These are phyloP conservation scores for Exaiptasia diaphana DNA, from an alignment of 64 coral and sea anemone genomes.

Conservation along the genomic window DNA sequence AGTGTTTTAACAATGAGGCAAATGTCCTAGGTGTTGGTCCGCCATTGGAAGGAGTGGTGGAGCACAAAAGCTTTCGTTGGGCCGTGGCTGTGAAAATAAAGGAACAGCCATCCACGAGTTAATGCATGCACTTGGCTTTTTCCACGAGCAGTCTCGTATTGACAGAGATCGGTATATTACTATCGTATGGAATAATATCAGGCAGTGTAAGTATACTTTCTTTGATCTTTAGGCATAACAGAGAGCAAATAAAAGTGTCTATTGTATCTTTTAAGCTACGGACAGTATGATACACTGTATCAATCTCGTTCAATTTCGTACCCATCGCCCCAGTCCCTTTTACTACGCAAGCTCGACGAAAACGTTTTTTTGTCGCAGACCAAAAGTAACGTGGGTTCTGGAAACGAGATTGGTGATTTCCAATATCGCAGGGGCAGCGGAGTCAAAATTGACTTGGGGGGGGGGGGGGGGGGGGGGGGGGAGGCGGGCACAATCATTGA, in stretches of 20 bases:
- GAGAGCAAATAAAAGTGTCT: not conserved
- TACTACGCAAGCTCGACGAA: not conserved
- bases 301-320: not conserved
- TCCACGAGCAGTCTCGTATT: conserved; percentile 52
- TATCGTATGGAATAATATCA: conserved; percentile 53
- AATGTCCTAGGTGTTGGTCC: conserved; percentile 52
- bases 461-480: no score
- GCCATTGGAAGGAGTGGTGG: conserved; percentile 41
- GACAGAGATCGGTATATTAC: conserved; percentile 68
- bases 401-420: no score
- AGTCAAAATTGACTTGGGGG: no score
- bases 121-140: conserved; percentile 67
- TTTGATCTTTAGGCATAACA: not conserved
- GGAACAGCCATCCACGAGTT: conserved; percentile 65
- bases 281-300: not conserved
- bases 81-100: conserved; percentile 40
- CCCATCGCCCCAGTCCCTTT: not conserved
- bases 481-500: no score
- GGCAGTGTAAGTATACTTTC: not conserved
- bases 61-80: conserved; percentile 52
- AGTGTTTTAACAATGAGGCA: no score
- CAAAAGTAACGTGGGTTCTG: no score
- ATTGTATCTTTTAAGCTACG: not conserved
- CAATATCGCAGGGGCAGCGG: no score
- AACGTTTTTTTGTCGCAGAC: no score